phyloP scores from a whole-genome alignment of 1,140 invertebrate genomes.

The Trichoplusia ni region DNA sequence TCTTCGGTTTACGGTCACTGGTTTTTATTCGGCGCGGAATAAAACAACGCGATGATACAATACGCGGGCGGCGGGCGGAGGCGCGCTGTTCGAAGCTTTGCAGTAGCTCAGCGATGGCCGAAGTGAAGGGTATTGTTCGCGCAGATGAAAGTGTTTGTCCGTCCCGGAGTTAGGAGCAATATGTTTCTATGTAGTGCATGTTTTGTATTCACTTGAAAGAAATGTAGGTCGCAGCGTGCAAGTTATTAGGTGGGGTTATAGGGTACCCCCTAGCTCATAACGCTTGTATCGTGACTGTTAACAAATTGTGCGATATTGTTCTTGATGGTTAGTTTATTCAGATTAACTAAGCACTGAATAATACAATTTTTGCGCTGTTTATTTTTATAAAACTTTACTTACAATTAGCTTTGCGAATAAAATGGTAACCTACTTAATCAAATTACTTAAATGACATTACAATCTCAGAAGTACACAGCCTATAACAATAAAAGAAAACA shows the following conservation, averaged over 20 bases:
- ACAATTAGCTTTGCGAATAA: too few relatives aligned
- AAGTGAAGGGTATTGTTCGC: constrained; percentile 14
- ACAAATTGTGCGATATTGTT: constrained; percentile 4
- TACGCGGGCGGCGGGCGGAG: background rate
- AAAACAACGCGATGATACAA: constrained; percentile 41
- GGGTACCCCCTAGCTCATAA: background rate
- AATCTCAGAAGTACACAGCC: too few relatives aligned
- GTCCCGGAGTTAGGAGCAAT: constrained; percentile 1
- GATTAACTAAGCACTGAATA: too few relatives aligned
- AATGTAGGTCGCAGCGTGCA: constrained; percentile 16
- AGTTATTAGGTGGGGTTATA: constrained; percentile 5
- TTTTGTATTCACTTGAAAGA: background rate
- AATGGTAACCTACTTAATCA: too few relatives aligned
- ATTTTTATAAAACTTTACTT: background rate
- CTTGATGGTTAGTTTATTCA: too few relatives aligned
- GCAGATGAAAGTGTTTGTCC: constrained; percentile 16
- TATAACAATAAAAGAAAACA: background rate
- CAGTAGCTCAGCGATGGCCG: constrained; percentile 7
- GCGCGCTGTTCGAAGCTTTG: background rate
- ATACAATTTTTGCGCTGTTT: too few relatives aligned
- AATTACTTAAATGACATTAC: too few relatives aligned
- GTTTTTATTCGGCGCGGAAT: constrained; percentile 68
- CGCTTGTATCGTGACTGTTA: background rate
- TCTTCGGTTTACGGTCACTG: constrained; percentile 73
- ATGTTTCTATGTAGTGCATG: constrained; percentile 19